Percentiles rank a stretch among this genome's conserved stretches.
Conservation (phyloP, 1,140 invertebrate species). For the Drosophila setifemur region DNA sequence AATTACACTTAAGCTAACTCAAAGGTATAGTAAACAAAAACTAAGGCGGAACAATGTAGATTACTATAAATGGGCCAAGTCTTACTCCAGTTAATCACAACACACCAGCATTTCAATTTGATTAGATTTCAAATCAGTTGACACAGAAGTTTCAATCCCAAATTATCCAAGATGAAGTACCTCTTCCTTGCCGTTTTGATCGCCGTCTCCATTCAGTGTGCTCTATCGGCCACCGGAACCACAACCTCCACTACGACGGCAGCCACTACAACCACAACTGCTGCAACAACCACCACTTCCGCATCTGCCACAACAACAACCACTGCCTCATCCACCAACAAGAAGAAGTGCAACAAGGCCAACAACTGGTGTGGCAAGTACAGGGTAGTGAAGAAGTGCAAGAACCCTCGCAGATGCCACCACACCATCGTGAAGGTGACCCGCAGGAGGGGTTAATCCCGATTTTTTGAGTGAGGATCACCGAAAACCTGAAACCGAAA, state of each 20-base stretch:
- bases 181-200: not conserved
- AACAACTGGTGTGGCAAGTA: slow-evolving; percentile 3
- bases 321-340: not conserved
- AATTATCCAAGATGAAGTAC: slow-evolving; percentile 1
- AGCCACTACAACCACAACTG: not conserved
- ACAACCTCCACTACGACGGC: not conserved
- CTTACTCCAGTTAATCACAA: not conserved
- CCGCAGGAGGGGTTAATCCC: not conserved
- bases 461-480: no score
- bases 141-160: not conserved
- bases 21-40: not conserved
- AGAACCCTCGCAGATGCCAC: not conserved
- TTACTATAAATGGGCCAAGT: not conserved
- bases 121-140: not conserved
- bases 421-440: not conserved
- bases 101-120: not conserved
- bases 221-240: not conserved
- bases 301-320: not conserved
- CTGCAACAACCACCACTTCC: not conserved
- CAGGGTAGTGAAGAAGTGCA: not conserved
- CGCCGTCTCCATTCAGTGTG: slow-evolving; percentile 7
- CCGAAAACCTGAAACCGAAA: no score
- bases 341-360: not conserved
- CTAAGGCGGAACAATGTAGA: not conserved
- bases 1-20: no score